Conservation (phyloP, 2,888 invertebrate species). For the Antheraea yamamai region DNA sequence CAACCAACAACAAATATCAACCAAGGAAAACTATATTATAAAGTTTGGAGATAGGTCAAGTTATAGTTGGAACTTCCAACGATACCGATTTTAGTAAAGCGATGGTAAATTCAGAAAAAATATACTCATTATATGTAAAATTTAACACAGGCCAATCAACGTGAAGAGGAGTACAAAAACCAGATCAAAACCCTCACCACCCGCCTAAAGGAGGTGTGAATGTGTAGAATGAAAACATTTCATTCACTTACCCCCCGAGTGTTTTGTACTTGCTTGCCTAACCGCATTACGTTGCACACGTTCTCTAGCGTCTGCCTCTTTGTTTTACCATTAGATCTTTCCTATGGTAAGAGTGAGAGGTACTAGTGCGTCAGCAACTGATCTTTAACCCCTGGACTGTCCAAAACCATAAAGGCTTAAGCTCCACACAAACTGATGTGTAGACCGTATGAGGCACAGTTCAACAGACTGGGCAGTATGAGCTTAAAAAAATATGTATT, state of each 20-base stretch:
- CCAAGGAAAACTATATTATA: not conserved
- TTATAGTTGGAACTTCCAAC: not conserved
- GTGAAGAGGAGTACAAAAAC: constrained; percentile 99
- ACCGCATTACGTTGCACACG: constrained; percentile 70
- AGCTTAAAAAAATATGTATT: too few relatives aligned
- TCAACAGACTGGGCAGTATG: too few relatives aligned
- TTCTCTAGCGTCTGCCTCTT: constrained; percentile 49
- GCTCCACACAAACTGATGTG: too few relatives aligned
- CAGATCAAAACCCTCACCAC: constrained; percentile 99
- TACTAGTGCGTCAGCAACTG: constrained; percentile 54
- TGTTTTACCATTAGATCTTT: constrained; percentile 44
- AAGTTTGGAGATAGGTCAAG: not conserved
- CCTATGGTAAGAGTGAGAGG: constrained; percentile 55
- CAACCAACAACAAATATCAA: constrained; percentile 50
- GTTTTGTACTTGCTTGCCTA: constrained; percentile 69
- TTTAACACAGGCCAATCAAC: constrained; percentile 95
- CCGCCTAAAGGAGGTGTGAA: constrained; percentile 99
- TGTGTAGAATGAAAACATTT: constrained; percentile 54
- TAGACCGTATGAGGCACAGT: too few relatives aligned
- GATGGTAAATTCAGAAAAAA: not conserved
- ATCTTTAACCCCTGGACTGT: constrained; percentile 41
- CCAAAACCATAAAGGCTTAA: too few relatives aligned
- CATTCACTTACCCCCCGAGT: constrained; percentile 52
- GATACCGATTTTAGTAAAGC: not conserved
- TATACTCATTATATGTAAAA: constrained; percentile 37